Evolutionary conservation across 2,797 vertebrate species (phyloP).

Genomic region (Lepus oiostolus): DNA sequence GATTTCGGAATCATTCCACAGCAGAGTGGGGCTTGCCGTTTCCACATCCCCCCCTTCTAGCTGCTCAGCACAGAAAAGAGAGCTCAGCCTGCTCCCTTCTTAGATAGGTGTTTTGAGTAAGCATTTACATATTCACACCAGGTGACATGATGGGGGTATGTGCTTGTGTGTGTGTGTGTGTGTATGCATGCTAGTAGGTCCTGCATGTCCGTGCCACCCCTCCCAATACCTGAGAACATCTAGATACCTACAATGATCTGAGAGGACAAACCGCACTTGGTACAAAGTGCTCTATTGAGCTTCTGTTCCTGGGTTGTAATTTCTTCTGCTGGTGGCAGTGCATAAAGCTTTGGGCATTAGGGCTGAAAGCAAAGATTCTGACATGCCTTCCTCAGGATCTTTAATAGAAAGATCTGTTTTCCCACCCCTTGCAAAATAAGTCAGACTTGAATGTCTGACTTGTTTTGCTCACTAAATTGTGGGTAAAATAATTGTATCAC

Average conservation of each 20-base stretch:
- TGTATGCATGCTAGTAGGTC: neutral
- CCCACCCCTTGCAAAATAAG: neutral
- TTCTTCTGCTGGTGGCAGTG: neutral
- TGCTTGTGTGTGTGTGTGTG: neutral
- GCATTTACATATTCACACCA: neutral
- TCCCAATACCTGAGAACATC: neutral
- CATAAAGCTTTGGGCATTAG: neutral
- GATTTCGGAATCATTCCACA: neutral
- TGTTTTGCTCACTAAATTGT: neutral
- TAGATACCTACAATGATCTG: neutral
- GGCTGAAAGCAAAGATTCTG: neutral
- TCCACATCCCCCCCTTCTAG: neutral
- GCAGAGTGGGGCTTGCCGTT: neutral
- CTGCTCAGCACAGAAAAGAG: neutral
- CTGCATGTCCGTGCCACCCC: fast-evolving
- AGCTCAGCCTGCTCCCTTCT: neutral
- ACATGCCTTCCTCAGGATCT: neutral
- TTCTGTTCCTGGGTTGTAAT: neutral
- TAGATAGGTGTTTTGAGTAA: neutral
- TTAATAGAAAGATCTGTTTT: neutral
- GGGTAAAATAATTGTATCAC: neutral
- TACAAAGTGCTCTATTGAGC: neutral
- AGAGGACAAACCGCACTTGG: neutral
- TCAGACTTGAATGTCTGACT: neutral
- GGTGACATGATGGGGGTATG: neutral